A percentile compares a stretch with the other conserved stretches of the same genome.
Evolutionary conservation across 2,113 vertebrate species (phyloP).

Genomic region (Hassar affinis): DNA sequence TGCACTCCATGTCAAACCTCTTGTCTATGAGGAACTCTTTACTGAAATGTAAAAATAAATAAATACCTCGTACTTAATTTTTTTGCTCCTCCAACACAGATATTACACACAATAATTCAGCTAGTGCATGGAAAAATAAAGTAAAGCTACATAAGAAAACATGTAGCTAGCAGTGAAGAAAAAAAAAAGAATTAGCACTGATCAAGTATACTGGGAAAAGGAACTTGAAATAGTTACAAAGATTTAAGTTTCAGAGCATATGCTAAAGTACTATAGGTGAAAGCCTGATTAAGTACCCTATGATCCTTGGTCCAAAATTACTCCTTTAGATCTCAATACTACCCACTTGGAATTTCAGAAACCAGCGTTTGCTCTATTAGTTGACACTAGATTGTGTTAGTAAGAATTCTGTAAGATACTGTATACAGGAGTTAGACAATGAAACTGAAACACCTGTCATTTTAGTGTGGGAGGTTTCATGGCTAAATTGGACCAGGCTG

Average conservation of each 20-base stretch:
- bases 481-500: no score
- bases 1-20: neutral
- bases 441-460: no score
- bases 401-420: no score
- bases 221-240: neutral
- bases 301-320: neutral
- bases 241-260: no score
- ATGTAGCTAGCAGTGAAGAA: neutral
- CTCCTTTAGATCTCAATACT: neutral
- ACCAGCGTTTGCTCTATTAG: no score
- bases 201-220: neutral
- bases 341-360: neutral
- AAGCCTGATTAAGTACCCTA: neutral
- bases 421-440: no score
- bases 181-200: neutral
- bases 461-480: no score
- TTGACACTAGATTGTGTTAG: no score
- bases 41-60: slow-evolving; percentile 18
- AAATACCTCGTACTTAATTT: neutral
- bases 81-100: neutral
- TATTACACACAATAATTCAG: no score
- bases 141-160: neutral
- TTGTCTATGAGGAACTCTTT: neutral
- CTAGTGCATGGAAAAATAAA: neutral
- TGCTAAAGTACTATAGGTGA: neutral